phyloP scores from a whole-genome alignment of 2,113 vertebrate genomes.

The Scolopax mira region DNA sequence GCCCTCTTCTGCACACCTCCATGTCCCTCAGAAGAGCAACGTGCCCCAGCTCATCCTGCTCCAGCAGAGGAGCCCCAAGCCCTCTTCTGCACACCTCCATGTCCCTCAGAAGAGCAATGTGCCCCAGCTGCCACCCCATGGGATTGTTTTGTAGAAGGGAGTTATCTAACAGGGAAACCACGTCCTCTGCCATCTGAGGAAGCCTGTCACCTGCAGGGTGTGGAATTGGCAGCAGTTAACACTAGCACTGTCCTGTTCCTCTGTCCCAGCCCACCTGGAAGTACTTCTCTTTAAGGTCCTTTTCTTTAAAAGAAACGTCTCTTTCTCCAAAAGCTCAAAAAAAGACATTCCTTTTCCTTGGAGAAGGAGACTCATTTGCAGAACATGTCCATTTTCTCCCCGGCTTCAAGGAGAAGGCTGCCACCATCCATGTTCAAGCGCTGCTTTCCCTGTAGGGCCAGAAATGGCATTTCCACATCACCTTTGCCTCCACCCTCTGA shows the following conservation, averaged over 20 bases:
- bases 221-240: neutral
- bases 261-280: neutral
- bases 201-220: neutral
- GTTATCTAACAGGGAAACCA: neutral
- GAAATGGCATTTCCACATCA: neutral
- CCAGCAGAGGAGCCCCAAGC: neutral
- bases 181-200: neutral
- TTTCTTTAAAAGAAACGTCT: neutral
- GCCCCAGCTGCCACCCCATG: accelerated
- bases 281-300: neutral
- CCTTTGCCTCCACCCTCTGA: neutral
- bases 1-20: no score
- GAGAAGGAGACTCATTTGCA: neutral
- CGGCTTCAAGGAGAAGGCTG: neutral
- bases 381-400: neutral
- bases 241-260: neutral
- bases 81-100: accelerated
- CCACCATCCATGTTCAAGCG: neutral
- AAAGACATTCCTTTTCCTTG: neutral
- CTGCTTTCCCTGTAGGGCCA: neutral
- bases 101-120: neutral
- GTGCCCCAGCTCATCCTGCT: neutral
- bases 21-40: no score
- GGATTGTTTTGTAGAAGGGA: neutral
- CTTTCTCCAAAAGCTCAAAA: neutral